A percentile compares a stretch with the other conserved stretches of the same genome.
phyloP scores from a whole-genome alignment of 2,797 vertebrate genomes.

The Euthynnus affinis region DNA sequence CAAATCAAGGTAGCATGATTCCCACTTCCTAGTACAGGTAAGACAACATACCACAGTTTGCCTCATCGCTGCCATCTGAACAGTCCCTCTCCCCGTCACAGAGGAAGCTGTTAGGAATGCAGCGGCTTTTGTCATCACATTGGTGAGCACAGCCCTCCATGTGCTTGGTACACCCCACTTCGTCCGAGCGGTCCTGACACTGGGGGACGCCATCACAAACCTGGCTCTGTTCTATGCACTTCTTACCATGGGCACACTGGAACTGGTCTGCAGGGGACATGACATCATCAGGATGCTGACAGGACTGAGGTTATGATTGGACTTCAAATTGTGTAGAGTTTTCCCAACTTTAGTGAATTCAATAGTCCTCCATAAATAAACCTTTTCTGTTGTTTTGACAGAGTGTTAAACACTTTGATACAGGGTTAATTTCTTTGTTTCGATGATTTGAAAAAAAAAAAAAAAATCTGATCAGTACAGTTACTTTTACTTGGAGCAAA shows the following conservation, averaged over 20 bases:
- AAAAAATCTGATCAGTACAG: too few relatives aligned
- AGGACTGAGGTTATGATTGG: neutral
- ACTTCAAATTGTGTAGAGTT: neutral
- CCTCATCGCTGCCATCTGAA: slow-evolving; percentile 87
- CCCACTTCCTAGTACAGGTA: neutral
- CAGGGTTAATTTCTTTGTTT: too few relatives aligned
- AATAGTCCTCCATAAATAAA: neutral
- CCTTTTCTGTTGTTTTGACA: too few relatives aligned
- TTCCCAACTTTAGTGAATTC: neutral
- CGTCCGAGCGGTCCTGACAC: slow-evolving; percentile 92
- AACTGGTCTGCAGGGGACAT: slow-evolving; percentile 85
- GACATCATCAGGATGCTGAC: neutral
- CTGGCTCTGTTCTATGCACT: slow-evolving; percentile 81
- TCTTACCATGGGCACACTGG: slow-evolving; percentile 85
- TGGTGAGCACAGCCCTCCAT: slow-evolving; percentile 84
- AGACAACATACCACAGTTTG: slow-evolving; percentile 87
- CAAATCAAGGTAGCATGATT: neutral
- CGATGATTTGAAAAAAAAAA: too few relatives aligned
- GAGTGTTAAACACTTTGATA: too few relatives aligned
- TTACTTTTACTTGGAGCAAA: neutral
- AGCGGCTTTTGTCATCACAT: slow-evolving; percentile 85
- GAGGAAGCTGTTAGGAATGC: slow-evolving; percentile 87
- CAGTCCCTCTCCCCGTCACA: slow-evolving; percentile 92
- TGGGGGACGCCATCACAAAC: slow-evolving; percentile 89
- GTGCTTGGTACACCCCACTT: slow-evolving; percentile 82